Evolutionary conservation across 2,113 vertebrate genomes (phyloP), one percentile per base, ranked within the genome.

Genomic region (Sclerurus mexicanus): DNA sequence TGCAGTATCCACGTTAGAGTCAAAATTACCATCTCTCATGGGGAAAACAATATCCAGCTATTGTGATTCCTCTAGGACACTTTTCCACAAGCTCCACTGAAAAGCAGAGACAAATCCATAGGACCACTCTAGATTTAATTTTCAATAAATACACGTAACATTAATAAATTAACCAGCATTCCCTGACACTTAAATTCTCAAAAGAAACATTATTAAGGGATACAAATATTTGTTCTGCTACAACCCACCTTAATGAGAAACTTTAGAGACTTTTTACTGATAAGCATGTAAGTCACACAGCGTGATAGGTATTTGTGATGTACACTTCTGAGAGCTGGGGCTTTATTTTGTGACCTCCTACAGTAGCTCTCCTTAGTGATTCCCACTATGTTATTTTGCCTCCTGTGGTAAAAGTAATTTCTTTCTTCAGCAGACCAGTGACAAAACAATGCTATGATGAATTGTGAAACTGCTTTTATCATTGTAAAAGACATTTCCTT

Each of bases 1-100:
- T 21, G 9, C 23, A 81, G 85, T 52, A 72, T 59, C 21, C 18
- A 53, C 7, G 3, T 72, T 33, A 56, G 39, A 35, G 33, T 46
- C 14, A 52, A 72, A 92, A 89, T 49, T 47, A 59, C 42, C 40
- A 66, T 24, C 19, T 40, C 23, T 35, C 30, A 50, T 3, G 7
- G 13, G 23, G 11, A 63, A 84, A 87, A 9, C 28, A 15, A 44
- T 15, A 30, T 72, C 25, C 66, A 69, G 23, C 42, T 60, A 14
- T 10, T 0, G 0, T n/a, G 46, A 81, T 46, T 78, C 44, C 23
- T 49, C n/a, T 25, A 25, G 59, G 28, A 71, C 3, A 14, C 27
- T 17, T 23, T 87, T 72, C 33, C 39, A 52, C 16, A 55, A 71
- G 7, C 39, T 74, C 35, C 31, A 47, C 30, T 55, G 40, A 86